phyloP scores from a whole-genome alignment of 2,113 vertebrate species.

The Cyprinodon tularosa region DNA sequence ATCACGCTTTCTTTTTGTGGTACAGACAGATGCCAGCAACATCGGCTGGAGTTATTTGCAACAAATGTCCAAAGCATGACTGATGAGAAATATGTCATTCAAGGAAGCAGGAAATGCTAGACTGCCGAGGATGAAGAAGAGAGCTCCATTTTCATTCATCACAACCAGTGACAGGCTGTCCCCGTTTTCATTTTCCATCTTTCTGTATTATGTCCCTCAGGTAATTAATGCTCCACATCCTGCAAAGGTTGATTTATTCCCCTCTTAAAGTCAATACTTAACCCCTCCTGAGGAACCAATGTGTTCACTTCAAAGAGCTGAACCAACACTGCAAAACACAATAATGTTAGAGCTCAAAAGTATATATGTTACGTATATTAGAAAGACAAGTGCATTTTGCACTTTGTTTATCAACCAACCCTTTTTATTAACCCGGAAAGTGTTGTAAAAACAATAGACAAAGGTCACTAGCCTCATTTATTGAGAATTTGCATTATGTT shows the following conservation, averaged over 20 bases:
- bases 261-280: constrained; percentile 18
- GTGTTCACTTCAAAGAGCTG: constrained; percentile 22
- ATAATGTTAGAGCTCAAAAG: not conserved
- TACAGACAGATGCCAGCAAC: constrained; percentile 59
- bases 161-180: constrained; percentile 61
- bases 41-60: constrained; percentile 83
- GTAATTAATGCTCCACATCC: constrained; percentile 40
- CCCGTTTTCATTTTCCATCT: constrained; percentile 53
- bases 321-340: constrained; percentile 2
- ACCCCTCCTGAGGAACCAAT: constrained; percentile 25
- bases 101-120: constrained; percentile 39
- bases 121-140: constrained; percentile 38
- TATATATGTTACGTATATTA: not conserved
- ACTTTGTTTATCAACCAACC: not conserved
- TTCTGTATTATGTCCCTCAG: constrained; percentile 32
- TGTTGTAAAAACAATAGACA: too few relatives aligned
- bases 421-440: constrained; percentile 12
- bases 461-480: too few relatives aligned
- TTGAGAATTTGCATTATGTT: not conserved
- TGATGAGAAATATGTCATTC: constrained; percentile 73
- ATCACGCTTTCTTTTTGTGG: constrained; percentile 63
- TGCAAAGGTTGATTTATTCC: constrained; percentile 47
- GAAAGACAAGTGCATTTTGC: not conserved
- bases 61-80: constrained; percentile 70
- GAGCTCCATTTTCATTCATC: constrained; percentile 59